Evolutionary conservation across 2,888 invertebrate species (phyloP).

Genomic region (Stenotaenia linearis): DNA sequence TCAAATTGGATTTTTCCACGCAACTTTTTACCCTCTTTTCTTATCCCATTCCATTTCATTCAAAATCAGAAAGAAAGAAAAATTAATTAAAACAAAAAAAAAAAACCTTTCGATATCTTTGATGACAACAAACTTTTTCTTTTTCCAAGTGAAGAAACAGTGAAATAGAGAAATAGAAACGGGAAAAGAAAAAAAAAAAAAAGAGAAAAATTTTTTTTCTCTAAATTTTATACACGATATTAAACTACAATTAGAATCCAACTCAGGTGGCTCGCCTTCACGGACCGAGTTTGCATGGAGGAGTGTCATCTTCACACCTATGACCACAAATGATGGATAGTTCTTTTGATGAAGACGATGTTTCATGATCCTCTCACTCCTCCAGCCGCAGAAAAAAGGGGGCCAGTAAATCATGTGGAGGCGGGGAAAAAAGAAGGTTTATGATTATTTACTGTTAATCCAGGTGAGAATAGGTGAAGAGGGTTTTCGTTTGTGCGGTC

Average conservation of each 20-base stretch:
- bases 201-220: background rate
- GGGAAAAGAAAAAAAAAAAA: background rate
- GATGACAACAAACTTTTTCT: constrained; percentile 10
- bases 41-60: constrained; percentile 3
- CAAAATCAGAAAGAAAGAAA: background rate
- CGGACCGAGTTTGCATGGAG: background rate
- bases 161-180: background rate
- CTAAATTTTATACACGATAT: constrained; percentile 5
- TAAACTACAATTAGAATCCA: constrained; percentile 26
- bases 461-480: constrained; percentile 16
- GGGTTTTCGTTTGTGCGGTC: background rate
- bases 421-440: background rate
- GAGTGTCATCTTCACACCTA: constrained; percentile 23
- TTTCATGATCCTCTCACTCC: background rate
- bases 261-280: background rate
- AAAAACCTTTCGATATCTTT: background rate
- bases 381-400: background rate
- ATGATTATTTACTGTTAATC: constrained; percentile 6
- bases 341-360: constrained; percentile 7
- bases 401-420: background rate
- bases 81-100: background rate
- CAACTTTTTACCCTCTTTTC: background rate
- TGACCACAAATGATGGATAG: constrained; percentile 12
- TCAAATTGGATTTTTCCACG: background rate
- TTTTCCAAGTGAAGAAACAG: background rate